A percentile compares a stretch with the other conserved stretches of the same genome.
Evolutionary conservation across 2,113 vertebrate species (phyloP).

Genomic region (Prunella himalayana): DNA sequence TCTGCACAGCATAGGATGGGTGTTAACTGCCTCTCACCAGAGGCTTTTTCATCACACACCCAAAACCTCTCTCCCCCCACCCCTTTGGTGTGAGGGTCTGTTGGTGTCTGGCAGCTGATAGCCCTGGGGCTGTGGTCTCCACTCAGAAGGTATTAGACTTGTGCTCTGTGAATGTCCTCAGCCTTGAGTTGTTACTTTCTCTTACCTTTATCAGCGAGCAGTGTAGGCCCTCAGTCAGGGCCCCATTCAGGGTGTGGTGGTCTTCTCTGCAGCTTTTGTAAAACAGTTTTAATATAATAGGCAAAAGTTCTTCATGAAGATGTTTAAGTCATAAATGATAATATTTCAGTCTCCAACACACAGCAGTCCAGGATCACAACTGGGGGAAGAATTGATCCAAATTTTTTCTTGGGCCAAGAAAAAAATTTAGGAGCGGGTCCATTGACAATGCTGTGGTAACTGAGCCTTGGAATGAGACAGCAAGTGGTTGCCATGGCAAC

Average conservation of each 20-base stretch:
- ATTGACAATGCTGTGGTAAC: too few relatives aligned
- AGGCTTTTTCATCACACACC: too few relatives aligned
- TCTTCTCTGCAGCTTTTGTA: neutral
- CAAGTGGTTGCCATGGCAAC: neutral
- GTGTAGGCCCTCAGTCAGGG: neutral
- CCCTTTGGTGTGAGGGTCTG: neutral
- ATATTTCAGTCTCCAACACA: neutral
- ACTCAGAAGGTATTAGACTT: neutral
- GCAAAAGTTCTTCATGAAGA: neutral
- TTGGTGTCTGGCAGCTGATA: neutral
- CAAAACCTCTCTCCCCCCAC: neutral
- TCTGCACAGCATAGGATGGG: too few relatives aligned
- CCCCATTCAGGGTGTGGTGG: neutral
- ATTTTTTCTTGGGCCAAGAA: neutral
- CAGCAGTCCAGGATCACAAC: neutral
- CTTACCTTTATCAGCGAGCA: neutral
- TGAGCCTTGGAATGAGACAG: fast-evolving
- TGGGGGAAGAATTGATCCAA: neutral
- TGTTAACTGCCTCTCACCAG: too few relatives aligned
- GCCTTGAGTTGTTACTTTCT: neutral
- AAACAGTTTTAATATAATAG: neutral
- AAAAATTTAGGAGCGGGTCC: too few relatives aligned
- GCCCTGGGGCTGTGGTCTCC: neutral
- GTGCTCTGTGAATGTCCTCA: neutral
- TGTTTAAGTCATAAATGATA: neutral